Evolutionary conservation across 2,888 invertebrate species (phyloP), one percentile per base, ranked within the genome.

Genomic region (Drosophila atripex): DNA sequence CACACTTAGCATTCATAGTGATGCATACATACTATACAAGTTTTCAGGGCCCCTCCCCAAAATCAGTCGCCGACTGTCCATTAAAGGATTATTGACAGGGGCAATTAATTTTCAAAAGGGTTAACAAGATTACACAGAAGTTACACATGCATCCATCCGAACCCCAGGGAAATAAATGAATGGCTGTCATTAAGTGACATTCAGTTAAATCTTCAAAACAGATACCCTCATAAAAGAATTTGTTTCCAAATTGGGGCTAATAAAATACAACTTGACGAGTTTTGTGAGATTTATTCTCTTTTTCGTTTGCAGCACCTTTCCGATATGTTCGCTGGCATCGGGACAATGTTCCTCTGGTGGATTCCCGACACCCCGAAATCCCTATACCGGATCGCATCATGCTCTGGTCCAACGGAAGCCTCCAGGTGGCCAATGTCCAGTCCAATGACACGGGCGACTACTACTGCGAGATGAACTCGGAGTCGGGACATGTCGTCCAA

Each of bases 301-400:
- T 43, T 11, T 28, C 0, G 2, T 0, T 25, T 21, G 2, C 91
- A 95, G 95, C 94, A 60, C 90, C 92, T 1, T 92, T 92, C 51
- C 92, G 93, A 76, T 93, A 93, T 64, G 94, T 96, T 54, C 93
- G 94, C 80, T 96, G 96, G 95, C 94, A 94, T 91, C 94, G 95
- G 87, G 93, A 95, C 86, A 93, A 93, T 55, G 91, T 91, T 3
- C 90, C 95, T 0, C 88, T 96, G n/a, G 94, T 94, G 0, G 95
- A 94, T 89, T 94, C 94, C 50, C 90, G 91, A 1, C 93, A 93
- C 60, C 90, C 92, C 25, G 91, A 93, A 75, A 90, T 92, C 8
- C 83, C 91, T 11, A 89, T 93, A 18, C 94, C 94, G 0, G 93
- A 93, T 25, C 92, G 95, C 23, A 92, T 95, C 46, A 92, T 93